Evolutionary conservation across 2,113 vertebrate species (phyloP).

Genomic region (Megalops atlanticus): DNA sequence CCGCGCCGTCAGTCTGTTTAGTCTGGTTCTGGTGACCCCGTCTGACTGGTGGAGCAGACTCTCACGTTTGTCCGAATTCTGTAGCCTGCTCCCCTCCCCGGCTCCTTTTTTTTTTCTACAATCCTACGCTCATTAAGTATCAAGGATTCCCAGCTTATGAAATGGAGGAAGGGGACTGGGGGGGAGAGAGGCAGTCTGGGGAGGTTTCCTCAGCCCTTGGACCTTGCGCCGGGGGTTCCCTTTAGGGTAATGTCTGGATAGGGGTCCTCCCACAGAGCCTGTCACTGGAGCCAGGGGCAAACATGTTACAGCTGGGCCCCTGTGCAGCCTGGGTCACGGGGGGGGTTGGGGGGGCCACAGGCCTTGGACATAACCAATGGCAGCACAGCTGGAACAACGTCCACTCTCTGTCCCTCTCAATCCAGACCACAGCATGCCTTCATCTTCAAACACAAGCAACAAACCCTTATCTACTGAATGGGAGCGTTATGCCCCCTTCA

Average conservation of each 20-base stretch:
- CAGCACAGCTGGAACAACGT: not conserved
- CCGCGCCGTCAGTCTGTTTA: constrained; percentile 79
- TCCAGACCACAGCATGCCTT: not conserved
- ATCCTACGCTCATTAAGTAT: not conserved
- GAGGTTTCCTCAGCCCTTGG: not conserved
- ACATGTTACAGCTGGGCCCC: not conserved
- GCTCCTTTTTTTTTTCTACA: constrained; percentile 20
- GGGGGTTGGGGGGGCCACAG: too few relatives aligned
- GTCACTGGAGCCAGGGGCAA: not conserved
- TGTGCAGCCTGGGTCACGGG: not conserved
- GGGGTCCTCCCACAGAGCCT: not conserved
- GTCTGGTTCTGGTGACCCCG: constrained; percentile 82
- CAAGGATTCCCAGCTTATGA: not conserved
- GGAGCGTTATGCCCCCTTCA: too few relatives aligned
- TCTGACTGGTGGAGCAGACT: constrained; percentile 68
- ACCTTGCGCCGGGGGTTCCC: not conserved
- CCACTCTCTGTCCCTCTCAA: not conserved
- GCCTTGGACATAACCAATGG: not conserved
- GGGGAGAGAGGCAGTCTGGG: not conserved
- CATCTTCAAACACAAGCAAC: not conserved
- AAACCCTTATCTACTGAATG: too few relatives aligned
- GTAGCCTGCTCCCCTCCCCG: constrained; percentile 29
- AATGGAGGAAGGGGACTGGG: too few relatives aligned
- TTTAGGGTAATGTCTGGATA: not conserved
- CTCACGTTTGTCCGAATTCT: constrained; percentile 70